A percentile compares a stretch with the other conserved stretches of the same genome.
phyloP scores from a whole-genome alignment of 2,797 vertebrate species.

The Rallus crepitans region DNA sequence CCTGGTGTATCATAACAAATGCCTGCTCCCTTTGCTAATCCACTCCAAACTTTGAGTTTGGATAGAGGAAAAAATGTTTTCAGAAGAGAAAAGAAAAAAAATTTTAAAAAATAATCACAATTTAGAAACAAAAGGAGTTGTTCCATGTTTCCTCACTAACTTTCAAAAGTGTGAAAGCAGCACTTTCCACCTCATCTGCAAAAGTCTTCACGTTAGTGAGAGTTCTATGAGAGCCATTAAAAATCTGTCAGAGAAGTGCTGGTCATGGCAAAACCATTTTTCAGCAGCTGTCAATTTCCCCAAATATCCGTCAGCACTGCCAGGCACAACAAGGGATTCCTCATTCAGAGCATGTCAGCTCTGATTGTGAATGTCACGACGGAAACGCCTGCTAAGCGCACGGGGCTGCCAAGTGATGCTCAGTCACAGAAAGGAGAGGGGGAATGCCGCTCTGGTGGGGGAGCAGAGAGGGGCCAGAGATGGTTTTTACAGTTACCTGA shows the following conservation, averaged over 20 bases:
- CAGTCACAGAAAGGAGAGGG: slow-evolving; percentile 6
- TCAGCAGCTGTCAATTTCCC: slow-evolving; percentile 65
- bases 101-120: rapidly evolving
- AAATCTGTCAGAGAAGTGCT: slow-evolving; percentile 73
- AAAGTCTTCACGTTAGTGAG: slow-evolving; percentile 50
- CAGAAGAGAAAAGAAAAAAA: neutral
- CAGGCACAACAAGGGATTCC: slow-evolving; percentile 62
- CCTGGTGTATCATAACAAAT: neutral
- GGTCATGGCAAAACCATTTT: slow-evolving; percentile 73
- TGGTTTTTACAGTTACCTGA: neutral
- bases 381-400: slow-evolving; percentile 64
- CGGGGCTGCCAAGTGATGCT: slow-evolving; percentile 43
- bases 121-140: neutral
- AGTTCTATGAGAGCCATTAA: slow-evolving; percentile 73
- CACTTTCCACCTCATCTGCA: slow-evolving; percentile 70
- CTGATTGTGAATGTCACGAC: slow-evolving; percentile 72
- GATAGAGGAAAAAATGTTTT: neutral
- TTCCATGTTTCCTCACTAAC: neutral
- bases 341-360: slow-evolving; percentile 75
- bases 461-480: slow-evolving; percentile 12
- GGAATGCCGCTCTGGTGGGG: neutral
- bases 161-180: slow-evolving; percentile 45
- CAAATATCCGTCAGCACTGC: slow-evolving; percentile 70
- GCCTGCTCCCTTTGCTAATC: neutral
- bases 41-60: neutral